A percentile compares a stretch with the other conserved stretches of the same genome.
phyloP scores from a whole-genome alignment of 2,113 vertebrate species.

The Platycercus adscitus region DNA sequence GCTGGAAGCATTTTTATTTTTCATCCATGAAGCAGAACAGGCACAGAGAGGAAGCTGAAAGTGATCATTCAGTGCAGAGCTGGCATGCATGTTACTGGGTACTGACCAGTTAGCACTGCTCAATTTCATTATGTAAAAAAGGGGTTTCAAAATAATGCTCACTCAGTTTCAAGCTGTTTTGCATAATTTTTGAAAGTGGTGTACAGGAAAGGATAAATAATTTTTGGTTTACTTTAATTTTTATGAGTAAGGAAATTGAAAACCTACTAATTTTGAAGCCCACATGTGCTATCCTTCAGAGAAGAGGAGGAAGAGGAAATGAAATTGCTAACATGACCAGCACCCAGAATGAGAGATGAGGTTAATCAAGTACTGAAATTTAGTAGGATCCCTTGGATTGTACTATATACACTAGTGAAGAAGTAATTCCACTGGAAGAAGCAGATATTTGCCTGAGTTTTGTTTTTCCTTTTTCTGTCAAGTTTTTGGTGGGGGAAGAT shows the following conservation, averaged over 20 bases:
- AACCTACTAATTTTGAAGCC: neutral
- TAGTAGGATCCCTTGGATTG: neutral
- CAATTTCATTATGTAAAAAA: constrained; percentile 13
- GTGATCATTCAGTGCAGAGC: constrained; percentile 23
- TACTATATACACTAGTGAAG: neutral
- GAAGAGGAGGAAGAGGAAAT: neutral
- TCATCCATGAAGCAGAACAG: constrained; percentile 16
- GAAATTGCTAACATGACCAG: neutral
- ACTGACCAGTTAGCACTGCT: neutral
- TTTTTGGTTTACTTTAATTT: neutral
- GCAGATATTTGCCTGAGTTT: neutral
- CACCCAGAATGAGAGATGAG: neutral
- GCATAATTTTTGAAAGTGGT: neutral
- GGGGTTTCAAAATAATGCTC: neutral
- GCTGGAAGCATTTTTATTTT: constrained; percentile 18
- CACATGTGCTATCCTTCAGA: neutral
- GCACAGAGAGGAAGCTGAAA: neutral
- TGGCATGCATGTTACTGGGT: neutral
- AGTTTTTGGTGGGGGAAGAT: neutral
- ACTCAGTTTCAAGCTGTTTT: neutral
- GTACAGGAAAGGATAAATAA: neutral
- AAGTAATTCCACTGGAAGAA: neutral
- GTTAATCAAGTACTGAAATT: neutral
- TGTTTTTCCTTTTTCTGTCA: neutral
- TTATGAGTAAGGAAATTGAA: neutral